Evolutionary conservation across 2,113 vertebrate genomes (phyloP).

Genomic region (Boulengeromyrus knoepffleri): DNA sequence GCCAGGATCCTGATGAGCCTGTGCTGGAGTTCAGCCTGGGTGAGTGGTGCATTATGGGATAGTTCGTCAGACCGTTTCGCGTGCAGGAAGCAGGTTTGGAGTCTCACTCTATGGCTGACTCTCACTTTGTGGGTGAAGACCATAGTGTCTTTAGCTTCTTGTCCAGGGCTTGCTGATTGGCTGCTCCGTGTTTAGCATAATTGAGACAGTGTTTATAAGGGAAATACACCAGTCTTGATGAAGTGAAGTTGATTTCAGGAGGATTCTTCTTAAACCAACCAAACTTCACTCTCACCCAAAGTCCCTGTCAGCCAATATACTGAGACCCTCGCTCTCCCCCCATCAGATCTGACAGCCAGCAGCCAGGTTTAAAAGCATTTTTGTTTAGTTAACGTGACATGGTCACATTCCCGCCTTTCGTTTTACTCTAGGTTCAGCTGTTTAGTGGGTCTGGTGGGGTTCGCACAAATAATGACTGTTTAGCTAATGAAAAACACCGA

Average conservation of each 20-base stretch:
- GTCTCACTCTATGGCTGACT: background rate
- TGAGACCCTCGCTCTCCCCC: background rate
- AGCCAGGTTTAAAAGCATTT: background rate
- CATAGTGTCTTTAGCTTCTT: background rate
- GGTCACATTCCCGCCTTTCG: background rate
- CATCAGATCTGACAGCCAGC: background rate
- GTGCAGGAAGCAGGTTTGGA: background rate
- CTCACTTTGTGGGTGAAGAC: background rate
- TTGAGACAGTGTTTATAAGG: background rate
- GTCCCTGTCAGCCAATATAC: background rate
- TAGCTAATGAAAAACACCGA: background rate
- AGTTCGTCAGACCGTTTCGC: background rate
- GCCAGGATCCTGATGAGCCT: conserved; percentile 94
- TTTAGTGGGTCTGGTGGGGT: background rate
- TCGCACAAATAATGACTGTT: background rate
- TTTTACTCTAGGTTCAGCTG: background rate
- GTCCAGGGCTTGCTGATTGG: background rate
- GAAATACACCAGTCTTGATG: background rate
- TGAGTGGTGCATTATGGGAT: conserved; percentile 48
- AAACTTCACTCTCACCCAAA: background rate
- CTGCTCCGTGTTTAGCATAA: background rate
- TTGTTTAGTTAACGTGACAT: background rate
- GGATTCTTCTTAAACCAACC: background rate
- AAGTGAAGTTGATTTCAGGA: background rate
- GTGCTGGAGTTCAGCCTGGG: conserved; percentile 97